Conservation (phyloP, 2,797 vertebrate genomes). For the Cheirogaleus major region DNA sequence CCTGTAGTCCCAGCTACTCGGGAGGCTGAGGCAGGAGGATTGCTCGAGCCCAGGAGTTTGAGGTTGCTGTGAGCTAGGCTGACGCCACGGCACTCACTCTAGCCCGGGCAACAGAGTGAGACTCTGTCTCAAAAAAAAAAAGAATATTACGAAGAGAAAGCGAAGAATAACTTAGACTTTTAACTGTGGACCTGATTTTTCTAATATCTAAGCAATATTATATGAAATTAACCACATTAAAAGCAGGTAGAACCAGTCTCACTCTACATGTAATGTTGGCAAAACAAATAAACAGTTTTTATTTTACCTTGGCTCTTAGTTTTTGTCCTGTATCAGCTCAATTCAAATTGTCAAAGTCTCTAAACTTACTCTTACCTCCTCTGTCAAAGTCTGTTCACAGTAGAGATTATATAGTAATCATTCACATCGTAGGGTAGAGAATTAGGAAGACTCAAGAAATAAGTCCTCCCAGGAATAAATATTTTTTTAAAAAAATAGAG, state of each 20-base stretch:
- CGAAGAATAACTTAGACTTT: not conserved
- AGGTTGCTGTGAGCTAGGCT: no score
- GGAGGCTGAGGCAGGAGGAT: no score
- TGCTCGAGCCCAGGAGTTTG: no score
- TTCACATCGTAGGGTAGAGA: not conserved
- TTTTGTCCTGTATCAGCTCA: not conserved
- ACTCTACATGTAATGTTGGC: not conserved
- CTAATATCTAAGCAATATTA: not conserved
- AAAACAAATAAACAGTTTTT: not conserved
- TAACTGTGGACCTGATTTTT: not conserved
- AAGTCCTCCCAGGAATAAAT: not conserved
- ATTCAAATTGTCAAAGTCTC: not conserved
- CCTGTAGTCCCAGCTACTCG: no score
- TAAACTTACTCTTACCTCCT: not conserved
- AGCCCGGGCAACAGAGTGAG: no score
- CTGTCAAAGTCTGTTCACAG: not conserved
- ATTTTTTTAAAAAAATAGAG: not conserved
- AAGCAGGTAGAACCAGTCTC: not conserved
- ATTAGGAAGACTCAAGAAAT: not conserved
- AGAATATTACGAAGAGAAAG: not conserved
- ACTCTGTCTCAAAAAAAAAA: no score
- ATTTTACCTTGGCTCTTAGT: not conserved
- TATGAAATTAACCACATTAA: constrained; percentile 21
- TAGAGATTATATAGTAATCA: not conserved
- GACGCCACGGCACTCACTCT: no score